Evolutionary conservation across 2,113 vertebrate genomes (phyloP).

Genomic region (Meles meles): DNA sequence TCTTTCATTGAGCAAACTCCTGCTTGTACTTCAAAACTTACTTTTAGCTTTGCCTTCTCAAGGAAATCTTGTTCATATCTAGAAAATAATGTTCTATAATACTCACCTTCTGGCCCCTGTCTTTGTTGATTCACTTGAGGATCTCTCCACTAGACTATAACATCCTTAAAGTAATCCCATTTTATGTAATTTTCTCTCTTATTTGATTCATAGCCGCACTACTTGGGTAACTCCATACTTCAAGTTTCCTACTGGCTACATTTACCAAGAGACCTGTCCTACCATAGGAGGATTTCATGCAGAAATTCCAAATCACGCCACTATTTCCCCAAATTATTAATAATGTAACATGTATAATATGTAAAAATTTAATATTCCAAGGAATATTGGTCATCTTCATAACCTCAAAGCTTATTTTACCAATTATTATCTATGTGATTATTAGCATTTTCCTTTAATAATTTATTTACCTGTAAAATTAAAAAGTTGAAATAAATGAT

Average conservation of each 20-base stretch:
- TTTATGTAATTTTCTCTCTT: not conserved
- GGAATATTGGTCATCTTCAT: not conserved
- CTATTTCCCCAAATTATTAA: conserved; percentile 24
- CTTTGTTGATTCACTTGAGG: not conserved
- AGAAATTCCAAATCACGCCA: not conserved
- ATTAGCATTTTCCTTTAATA: not conserved
- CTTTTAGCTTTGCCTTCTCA: not conserved
- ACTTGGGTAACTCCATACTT: not conserved
- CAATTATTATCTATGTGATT: not conserved
- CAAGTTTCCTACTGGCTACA: not conserved
- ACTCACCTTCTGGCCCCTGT: not conserved
- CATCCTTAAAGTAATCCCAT: not conserved
- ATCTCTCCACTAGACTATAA: not conserved
- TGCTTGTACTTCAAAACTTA: not conserved
- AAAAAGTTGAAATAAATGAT: not conserved
- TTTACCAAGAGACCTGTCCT: not conserved
- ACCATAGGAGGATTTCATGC: not conserved
- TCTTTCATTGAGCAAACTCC: not conserved
- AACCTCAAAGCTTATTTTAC: not conserved
- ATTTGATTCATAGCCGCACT: not conserved
- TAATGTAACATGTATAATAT: not conserved
- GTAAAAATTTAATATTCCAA: not conserved
- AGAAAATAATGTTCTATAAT: not conserved
- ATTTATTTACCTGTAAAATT: not conserved
- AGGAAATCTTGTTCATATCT: not conserved